These are phyloP conservation scores for Anaspis maculata DNA, from an alignment of 2,888 invertebrate species.

Conservation along the genomic window DNA sequence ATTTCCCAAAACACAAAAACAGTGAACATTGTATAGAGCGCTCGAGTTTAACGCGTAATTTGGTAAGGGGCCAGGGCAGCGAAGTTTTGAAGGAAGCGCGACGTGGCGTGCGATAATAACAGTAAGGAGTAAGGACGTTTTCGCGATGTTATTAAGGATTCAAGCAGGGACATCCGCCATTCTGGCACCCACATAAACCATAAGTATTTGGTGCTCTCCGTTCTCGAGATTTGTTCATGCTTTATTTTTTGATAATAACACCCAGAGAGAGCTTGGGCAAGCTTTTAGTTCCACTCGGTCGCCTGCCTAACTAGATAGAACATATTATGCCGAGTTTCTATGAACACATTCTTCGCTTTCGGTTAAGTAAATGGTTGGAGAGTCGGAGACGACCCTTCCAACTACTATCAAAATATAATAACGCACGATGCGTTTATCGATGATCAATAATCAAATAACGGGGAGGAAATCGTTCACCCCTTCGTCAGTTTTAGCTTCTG, in stretches of 20 bases:
- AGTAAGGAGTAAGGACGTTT: slow-evolving; percentile 11
- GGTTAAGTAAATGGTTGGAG: slow-evolving; percentile 11
- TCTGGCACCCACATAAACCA: slow-evolving; percentile 39
- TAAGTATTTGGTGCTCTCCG: slow-evolving; percentile 21
- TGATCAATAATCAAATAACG: slow-evolving; percentile 6
- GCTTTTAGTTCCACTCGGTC: slow-evolving; percentile 39
- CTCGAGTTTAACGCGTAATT: too few relatives aligned
- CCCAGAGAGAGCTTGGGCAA: slow-evolving; percentile 18
- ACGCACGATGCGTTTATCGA: slow-evolving; percentile 10
- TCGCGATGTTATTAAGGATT: slow-evolving; percentile 15
- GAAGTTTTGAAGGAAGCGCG: neutral
- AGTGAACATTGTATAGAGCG: too few relatives aligned
- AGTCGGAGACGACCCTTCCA: slow-evolving; percentile 10
- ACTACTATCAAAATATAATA: slow-evolving; percentile 12
- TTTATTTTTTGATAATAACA: slow-evolving; percentile 34
- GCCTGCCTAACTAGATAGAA: slow-evolving; percentile 42
- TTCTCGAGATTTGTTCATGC: slow-evolving; percentile 18
- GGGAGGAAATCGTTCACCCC: neutral
- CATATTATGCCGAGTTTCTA: slow-evolving; percentile 31
- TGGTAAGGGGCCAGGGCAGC: neutral
- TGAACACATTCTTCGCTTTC: slow-evolving; percentile 14
- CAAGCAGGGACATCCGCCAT: slow-evolving; percentile 34
- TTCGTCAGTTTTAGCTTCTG: neutral
- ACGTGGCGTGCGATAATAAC: slow-evolving; percentile 8
- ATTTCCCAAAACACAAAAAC: slow-evolving; percentile 12